Evolutionary conservation across 2,797 vertebrate species (phyloP).

Genomic region (Channallabes apus): DNA sequence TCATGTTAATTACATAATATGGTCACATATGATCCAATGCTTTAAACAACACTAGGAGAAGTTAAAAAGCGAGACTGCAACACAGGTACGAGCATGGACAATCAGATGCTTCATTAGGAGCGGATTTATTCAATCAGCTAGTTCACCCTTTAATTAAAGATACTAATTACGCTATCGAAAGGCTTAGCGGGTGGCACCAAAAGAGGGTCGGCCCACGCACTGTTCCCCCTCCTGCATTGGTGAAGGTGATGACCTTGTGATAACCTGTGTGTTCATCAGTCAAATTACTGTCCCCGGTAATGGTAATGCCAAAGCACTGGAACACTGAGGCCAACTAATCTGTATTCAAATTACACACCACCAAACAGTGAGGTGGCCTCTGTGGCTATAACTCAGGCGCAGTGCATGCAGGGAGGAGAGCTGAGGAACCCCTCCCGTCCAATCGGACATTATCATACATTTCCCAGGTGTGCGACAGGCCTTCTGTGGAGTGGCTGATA

Average conservation of each 20-base stretch:
- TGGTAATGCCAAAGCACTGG: slow-evolving; percentile 84
- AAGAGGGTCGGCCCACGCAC: slow-evolving; percentile 63
- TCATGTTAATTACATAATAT: neutral
- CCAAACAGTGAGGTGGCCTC: slow-evolving; percentile 76
- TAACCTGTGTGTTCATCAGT: slow-evolving; percentile 91
- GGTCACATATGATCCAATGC: neutral
- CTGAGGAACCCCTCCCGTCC: slow-evolving; percentile 72
- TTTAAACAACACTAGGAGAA: neutral
- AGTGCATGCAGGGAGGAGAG: slow-evolving; percentile 72
- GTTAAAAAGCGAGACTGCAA: slow-evolving; percentile 35
- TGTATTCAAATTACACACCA: slow-evolving; percentile 91
- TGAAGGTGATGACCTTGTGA: slow-evolving; percentile 89
- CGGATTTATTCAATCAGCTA: slow-evolving; percentile 89
- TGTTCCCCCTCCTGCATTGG: slow-evolving; percentile 63
- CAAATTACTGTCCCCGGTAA: slow-evolving; percentile 87
- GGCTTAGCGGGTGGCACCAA: slow-evolving; percentile 74
- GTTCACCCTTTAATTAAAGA: slow-evolving; percentile 86
- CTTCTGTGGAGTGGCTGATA: slow-evolving; percentile 77
- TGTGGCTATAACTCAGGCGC: slow-evolving; percentile 84
- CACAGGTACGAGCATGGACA: slow-evolving; percentile 64
- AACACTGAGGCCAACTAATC: slow-evolving; percentile 87
- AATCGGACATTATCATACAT: slow-evolving; percentile 85
- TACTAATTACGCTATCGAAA: slow-evolving; percentile 85
- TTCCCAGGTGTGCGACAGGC: slow-evolving; percentile 84
- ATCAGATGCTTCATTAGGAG: slow-evolving; percentile 83